Evolutionary conservation across 1,140 invertebrate species (phyloP), one percentile per base, ranked within the genome.

Genomic region (Leptinotarsa lineolata): DNA sequence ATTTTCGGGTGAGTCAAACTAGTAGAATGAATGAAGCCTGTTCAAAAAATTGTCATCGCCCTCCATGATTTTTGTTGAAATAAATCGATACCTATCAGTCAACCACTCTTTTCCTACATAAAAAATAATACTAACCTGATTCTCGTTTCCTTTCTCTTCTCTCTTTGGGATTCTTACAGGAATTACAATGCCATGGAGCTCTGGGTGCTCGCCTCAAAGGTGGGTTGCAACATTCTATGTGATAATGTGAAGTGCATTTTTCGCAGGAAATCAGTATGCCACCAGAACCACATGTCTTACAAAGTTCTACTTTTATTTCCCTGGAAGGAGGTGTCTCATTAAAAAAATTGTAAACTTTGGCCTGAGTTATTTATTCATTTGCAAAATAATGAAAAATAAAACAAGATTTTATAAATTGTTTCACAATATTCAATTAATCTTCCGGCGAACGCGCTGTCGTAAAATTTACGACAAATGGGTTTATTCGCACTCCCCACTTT

Each of bases 261-360:
- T 89, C 88, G 76, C 91, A 92, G 3, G 78, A 83, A 18, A 91
- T 84, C 12, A 91, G 79, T 72, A 88, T 86, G 5, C 90, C 91
- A 74, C 76, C 84, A 79, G 81, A 78, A 82, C 84, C 80, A 82
- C 88, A 90, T 4, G 80, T 79, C 74, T 84, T 79, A 77, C 88
- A 89, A 3, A 83, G 59, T 74, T 79, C 87, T 81, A 76, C 5
- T 66, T 75, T 77, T 15, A 73, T 20, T 13, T 75, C 65, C 15
- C 77, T 77, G 70, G 24, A 76, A 76, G 46, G 21, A 69, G 46
- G 11, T 39, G 2, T 39, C 11, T 39, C 30, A 0, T 39, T 39
- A 11, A 11, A 2, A 39, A 39, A 11, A 39, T 39, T 39, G 30
- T 11, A 39, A 39, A 61, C 58, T 20, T 59, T 59, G 16, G 11